Conservation (phyloP, 2,888 invertebrate species). For the Sipha maydis region DNA sequence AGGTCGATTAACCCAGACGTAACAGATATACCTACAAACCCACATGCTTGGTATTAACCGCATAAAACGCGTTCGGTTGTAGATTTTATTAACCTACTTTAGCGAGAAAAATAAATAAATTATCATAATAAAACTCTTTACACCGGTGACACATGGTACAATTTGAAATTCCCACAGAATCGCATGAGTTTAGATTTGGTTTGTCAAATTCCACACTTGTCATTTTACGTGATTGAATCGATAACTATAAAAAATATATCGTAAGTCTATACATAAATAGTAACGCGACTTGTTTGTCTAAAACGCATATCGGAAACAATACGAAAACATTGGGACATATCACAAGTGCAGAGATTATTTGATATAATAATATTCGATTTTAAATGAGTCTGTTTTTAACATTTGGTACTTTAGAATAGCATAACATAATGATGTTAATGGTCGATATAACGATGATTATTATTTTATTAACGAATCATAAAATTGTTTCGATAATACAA, state of each 20-base stretch:
- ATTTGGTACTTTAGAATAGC: background rate
- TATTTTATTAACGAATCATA: background rate
- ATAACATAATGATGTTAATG: background rate
- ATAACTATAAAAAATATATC: too few relatives aligned
- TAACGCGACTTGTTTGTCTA: background rate
- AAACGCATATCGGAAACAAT: background rate
- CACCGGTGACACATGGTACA: background rate
- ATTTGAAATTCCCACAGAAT: background rate
- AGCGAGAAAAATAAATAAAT: background rate
- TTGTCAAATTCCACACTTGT: background rate
- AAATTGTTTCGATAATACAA: conserved; percentile 1
- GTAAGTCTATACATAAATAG: too few relatives aligned
- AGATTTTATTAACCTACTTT: background rate
- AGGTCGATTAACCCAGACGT: background rate
- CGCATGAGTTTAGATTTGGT: background rate
- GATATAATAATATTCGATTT: background rate
- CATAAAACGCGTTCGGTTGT: background rate
- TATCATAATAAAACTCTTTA: background rate
- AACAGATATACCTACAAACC: background rate
- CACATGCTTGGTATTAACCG: background rate
- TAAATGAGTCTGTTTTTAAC: background rate
- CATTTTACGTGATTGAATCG: background rate
- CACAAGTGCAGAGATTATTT: background rate
- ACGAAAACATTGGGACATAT: background rate
- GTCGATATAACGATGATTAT: conserved; percentile 6